phyloP scores from a whole-genome alignment of 2,888 invertebrate species.

The Adelphocoris suturalis region DNA sequence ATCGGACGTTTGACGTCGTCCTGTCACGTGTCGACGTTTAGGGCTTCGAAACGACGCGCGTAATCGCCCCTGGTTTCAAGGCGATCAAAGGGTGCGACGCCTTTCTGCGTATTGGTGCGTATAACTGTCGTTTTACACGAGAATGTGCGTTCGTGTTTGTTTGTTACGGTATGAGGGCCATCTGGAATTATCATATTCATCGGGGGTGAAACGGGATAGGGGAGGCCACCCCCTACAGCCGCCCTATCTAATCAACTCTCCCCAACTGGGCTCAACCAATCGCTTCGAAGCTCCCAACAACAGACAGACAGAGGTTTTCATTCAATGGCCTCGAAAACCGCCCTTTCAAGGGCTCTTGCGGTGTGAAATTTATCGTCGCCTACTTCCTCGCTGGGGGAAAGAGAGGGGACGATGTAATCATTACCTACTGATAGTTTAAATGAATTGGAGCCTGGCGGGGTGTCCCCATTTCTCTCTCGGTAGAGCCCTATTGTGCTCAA shows the following conservation, averaged over 20 bases:
- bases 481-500: background rate
- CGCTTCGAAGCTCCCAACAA: slow-evolving; percentile 12
- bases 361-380: slow-evolving; percentile 24
- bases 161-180: background rate
- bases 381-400: background rate
- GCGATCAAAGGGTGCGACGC: background rate
- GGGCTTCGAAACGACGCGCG: background rate
- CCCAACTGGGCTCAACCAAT: background rate
- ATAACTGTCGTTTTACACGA: background rate
- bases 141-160: background rate
- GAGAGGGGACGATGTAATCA: slow-evolving; percentile 8
- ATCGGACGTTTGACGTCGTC: slow-evolving; percentile 10
- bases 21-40: slow-evolving; percentile 33
- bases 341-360: slow-evolving; percentile 14
- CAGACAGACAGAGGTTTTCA: slow-evolving; percentile 26
- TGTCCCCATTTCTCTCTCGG: background rate
- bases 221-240: background rate
- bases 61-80: slow-evolving; percentile 29
- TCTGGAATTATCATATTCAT: slow-evolving; percentile 32
- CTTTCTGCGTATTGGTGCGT: background rate
- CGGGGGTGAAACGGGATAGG: background rate
- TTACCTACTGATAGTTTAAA: slow-evolving; percentile 22
- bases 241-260: slow-evolving; percentile 27
- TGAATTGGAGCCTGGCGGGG: background rate
- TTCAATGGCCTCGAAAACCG: slow-evolving; percentile 30